Percentiles rank a stretch among this genome's conserved stretches.
Evolutionary conservation across 2,888 invertebrate genomes (phyloP).

Genomic region (Punctoribates punctum): DNA sequence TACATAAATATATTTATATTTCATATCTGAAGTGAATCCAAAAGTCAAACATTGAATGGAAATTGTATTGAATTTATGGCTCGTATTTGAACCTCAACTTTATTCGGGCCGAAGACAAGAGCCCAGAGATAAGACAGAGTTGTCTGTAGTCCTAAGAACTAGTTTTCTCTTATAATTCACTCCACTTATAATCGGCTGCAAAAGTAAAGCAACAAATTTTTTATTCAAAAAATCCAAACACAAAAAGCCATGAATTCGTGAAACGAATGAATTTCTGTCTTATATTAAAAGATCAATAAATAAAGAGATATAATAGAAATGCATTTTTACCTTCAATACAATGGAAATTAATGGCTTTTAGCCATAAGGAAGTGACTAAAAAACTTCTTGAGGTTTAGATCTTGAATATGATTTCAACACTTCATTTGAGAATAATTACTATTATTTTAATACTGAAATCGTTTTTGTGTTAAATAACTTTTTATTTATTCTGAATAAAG

Average conservation of each 20-base stretch:
- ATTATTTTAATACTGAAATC: no score
- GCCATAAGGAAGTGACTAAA: no score
- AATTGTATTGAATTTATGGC: background rate
- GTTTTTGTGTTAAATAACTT: no score
- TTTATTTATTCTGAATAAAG: no score
- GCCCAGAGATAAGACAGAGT: background rate
- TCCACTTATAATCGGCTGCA: background rate
- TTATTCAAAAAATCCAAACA: background rate
- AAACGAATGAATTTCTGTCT: background rate
- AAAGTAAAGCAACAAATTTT: background rate
- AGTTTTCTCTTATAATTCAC: background rate
- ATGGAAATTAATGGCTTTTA: no score
- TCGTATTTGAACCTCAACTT: background rate
- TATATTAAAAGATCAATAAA: constrained; percentile 2
- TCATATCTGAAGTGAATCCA: background rate
- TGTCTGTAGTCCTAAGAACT: background rate
- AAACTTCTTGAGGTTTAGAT: no score
- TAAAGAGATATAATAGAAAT: background rate
- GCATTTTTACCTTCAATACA: no score
- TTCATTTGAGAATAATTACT: no score
- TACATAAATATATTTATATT: background rate
- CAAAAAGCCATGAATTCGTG: constrained; percentile 8
- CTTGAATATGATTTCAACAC: no score
- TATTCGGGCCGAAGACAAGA: background rate
- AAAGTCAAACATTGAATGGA: background rate